Evolutionary conservation across 2,888 invertebrate genomes (phyloP).

Genomic region (Salticus scenicus): DNA sequence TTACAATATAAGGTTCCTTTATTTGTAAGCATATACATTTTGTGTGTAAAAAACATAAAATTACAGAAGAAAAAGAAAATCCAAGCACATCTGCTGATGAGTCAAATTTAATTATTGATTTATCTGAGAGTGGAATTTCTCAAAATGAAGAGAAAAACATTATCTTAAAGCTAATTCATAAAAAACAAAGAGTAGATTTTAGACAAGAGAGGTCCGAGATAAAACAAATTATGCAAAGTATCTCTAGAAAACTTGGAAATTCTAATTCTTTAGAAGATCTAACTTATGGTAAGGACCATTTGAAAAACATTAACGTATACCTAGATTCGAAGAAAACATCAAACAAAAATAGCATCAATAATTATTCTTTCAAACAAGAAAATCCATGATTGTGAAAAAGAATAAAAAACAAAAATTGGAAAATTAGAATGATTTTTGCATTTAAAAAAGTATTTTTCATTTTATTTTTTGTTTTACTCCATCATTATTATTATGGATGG

Average conservation of each 20-base stretch:
- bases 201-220: not conserved
- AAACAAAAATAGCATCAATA: too few relatives aligned
- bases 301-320: not conserved
- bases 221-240: not conserved
- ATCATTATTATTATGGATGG: too few relatives aligned
- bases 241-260: not conserved
- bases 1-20: not conserved
- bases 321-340: not conserved
- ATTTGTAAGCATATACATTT: not conserved
- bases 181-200: not conserved
- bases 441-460: too few relatives aligned
- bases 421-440: too few relatives aligned
- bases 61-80: not conserved
- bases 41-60: not conserved
- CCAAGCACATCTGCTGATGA: not conserved
- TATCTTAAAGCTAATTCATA: not conserved
- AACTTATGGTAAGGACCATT: not conserved
- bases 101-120: not conserved
- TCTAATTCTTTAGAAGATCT: not conserved
- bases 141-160: not conserved
- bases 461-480: too few relatives aligned
- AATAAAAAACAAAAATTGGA: too few relatives aligned
- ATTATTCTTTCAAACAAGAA: too few relatives aligned
- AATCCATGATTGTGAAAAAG: too few relatives aligned
- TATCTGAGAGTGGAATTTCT: not conserved